Percentiles rank a stretch among this genome's conserved stretches.
Conservation (phyloP, 1,140 invertebrate species). For the Lepidurus packardi region DNA sequence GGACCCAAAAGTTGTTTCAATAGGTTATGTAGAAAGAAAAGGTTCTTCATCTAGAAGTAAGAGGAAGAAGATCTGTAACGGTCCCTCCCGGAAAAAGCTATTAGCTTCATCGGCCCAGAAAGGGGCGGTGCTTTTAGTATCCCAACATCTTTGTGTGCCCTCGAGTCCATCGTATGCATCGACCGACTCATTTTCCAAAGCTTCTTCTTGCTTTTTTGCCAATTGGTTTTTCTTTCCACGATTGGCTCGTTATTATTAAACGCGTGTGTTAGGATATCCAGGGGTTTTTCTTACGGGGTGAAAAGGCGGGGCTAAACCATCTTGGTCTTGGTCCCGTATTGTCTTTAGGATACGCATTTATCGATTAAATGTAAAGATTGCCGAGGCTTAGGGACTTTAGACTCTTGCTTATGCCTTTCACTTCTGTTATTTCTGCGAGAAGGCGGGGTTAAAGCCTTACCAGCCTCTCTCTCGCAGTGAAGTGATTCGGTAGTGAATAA, state of each 20-base stretch:
- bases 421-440: no score
- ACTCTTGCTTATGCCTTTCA: no score
- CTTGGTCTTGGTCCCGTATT: neutral
- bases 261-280: no score
- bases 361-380: neutral
- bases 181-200: neutral
- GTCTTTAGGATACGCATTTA: neutral
- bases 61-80: neutral
- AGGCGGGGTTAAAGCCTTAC: no score
- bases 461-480: no score
- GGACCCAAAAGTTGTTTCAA: neutral
- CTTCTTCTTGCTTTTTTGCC: no score
- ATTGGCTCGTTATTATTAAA: no score
- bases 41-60: neutral
- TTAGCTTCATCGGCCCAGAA: neutral
- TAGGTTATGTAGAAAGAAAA: neutral
- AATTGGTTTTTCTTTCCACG: no score
- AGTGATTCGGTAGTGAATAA: no score
- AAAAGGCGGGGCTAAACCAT: no score
- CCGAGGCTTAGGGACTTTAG: neutral
- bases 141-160: constrained; percentile 17
- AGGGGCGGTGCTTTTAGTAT: neutral
- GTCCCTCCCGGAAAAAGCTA: neutral
- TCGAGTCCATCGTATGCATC: neutral
- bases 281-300: no score